These are phyloP conservation scores for Synergus laeviventris DNA, from an alignment of 2,888 invertebrate species.

Conservation along the genomic window DNA sequence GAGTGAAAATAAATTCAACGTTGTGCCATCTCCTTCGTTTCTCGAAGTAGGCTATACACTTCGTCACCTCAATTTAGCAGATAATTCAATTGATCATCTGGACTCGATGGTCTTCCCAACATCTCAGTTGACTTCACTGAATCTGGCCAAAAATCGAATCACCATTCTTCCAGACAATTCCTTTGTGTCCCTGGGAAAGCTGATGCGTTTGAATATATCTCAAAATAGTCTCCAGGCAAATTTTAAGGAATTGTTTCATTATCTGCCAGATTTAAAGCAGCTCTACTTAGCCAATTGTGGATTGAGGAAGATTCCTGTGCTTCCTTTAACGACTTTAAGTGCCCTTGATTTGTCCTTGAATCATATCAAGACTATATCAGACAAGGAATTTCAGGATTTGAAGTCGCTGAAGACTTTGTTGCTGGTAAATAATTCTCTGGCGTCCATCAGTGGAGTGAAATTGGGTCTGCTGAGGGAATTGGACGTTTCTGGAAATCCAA, in stretches of 20 bases:
- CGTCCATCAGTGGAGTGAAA: conserved; percentile 84
- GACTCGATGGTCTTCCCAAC: conserved; percentile 92
- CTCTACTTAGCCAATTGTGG: conserved; percentile 87
- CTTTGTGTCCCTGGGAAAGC: conserved; percentile 87
- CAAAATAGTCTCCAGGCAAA: conserved; percentile 87
- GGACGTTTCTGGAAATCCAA: conserved; percentile 89
- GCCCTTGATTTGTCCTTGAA: conserved; percentile 89
- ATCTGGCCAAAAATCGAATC: conserved; percentile 88
- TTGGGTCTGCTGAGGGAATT: conserved; percentile 85
- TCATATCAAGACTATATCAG: conserved; percentile 81
- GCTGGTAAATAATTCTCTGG: conserved; percentile 86
- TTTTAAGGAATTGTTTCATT: conserved; percentile 90
- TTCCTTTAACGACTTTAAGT: conserved; percentile 87
- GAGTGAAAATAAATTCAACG: conserved; percentile 85
- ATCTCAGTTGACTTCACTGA: conserved; percentile 86
- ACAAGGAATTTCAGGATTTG: conserved; percentile 84
- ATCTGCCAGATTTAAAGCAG: conserved; percentile 87
- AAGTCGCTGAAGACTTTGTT: conserved; percentile 85
- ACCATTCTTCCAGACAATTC: conserved; percentile 93
- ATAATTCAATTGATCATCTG: conserved; percentile 89
- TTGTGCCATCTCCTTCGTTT: conserved; percentile 88
- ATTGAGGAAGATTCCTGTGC: conserved; percentile 85
- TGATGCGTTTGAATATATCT: conserved; percentile 88
- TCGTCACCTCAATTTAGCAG: conserved; percentile 86
- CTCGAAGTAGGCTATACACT: conserved; percentile 88